phyloP scores from a whole-genome alignment of 2,797 vertebrate genomes.

The Falco rusticolus region DNA sequence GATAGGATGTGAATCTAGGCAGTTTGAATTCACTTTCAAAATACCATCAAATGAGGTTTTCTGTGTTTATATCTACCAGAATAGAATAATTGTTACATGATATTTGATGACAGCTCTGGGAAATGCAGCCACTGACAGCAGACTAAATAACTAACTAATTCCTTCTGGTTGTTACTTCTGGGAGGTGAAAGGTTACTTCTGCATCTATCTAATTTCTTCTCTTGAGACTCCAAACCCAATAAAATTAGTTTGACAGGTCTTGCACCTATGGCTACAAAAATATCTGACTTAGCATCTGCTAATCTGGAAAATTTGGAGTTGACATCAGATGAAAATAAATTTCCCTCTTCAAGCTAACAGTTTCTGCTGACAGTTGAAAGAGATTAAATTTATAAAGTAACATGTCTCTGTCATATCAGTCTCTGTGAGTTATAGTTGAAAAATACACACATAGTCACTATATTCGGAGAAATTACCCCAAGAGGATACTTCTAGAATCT shows the following conservation, averaged over 20 bases:
- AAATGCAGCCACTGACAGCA: conserved; percentile 58
- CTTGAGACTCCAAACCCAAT: conserved; percentile 60
- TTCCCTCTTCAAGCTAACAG: neutral
- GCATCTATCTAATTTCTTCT: conserved; percentile 66
- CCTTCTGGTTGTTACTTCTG: conserved; percentile 72
- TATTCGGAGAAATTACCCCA: neutral
- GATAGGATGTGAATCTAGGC: neutral
- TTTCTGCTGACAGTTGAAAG: conserved; percentile 48
- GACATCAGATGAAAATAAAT: conserved; percentile 13
- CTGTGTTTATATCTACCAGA: conserved; percentile 66
- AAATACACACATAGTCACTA: neutral
- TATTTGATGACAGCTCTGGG: conserved; percentile 74
- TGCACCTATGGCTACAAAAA: conserved; percentile 34
- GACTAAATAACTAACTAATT: conserved; percentile 71
- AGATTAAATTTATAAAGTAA: neutral
- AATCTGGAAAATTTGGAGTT: conserved; percentile 13
- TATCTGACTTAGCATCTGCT: conserved; percentile 39
- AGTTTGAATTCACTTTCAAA: conserved; percentile 55
- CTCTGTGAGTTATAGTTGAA: neutral
- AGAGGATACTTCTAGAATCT: conserved; percentile 3
- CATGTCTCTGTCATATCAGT: neutral
- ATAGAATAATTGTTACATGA: conserved; percentile 68
- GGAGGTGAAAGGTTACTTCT: conserved; percentile 71
- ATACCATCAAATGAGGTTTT: conserved; percentile 64
- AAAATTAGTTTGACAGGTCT: conserved; percentile 49